phyloP scores from a whole-genome alignment of 2,888 invertebrate genomes.

The Stomorhina lunata region DNA sequence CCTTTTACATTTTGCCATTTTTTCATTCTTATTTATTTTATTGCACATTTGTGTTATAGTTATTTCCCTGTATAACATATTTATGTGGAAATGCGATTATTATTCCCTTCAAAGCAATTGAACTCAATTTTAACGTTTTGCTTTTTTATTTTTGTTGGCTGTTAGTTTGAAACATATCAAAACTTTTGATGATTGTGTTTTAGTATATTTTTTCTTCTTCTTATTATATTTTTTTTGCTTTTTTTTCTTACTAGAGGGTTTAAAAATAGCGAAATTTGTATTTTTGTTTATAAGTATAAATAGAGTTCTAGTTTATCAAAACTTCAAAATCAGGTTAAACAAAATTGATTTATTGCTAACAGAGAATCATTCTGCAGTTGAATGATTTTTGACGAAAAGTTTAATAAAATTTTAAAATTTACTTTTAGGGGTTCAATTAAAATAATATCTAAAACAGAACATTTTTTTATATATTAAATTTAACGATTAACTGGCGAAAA shows the following conservation, averaged over 20 bases:
- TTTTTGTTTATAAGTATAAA: too few relatives aligned
- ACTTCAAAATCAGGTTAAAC: too few relatives aligned
- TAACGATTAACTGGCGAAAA: too few relatives aligned
- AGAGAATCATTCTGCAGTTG: too few relatives aligned
- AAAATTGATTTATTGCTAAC: too few relatives aligned
- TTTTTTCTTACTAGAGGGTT: not conserved
- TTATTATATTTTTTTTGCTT: not conserved
- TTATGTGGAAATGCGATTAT: slow-evolving; percentile 7
- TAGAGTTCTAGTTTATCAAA: too few relatives aligned
- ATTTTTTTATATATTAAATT: too few relatives aligned
- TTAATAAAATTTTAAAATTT: too few relatives aligned
- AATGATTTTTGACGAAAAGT: too few relatives aligned
- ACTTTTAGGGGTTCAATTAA: too few relatives aligned
- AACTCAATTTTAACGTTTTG: slow-evolving; percentile 35
- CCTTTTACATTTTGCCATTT: slow-evolving; percentile 29
- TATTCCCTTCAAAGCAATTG: slow-evolving; percentile 61
- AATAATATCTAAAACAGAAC: too few relatives aligned
- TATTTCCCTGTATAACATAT: not conserved
- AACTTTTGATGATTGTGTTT: slow-evolving; percentile 39
- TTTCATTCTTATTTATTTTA: not conserved
- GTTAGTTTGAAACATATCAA: slow-evolving; percentile 31
- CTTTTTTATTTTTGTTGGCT: not conserved
- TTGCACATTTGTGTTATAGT: slow-evolving; percentile 10
- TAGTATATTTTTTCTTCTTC: not conserved
- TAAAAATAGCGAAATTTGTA: too few relatives aligned